Evolutionary conservation across 1,140 invertebrate genomes (phyloP), one percentile per base, ranked within the genome.

Genomic region (Zaprionus lachaisei): DNA sequence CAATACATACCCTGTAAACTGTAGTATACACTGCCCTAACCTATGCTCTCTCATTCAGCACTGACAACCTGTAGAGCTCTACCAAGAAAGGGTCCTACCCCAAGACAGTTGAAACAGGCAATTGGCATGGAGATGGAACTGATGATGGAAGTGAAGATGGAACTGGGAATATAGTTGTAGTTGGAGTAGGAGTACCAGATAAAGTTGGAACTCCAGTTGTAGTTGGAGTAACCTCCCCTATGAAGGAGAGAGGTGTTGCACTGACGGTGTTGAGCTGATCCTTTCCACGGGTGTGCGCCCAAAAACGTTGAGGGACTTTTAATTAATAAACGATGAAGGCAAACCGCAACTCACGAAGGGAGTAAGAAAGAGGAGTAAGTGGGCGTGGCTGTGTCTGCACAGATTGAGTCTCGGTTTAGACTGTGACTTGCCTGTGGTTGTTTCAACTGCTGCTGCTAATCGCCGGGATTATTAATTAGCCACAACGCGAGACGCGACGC

Each of bases 381-480:
- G 47, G 11, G 15, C 11, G 26, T 20, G 37, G 34, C 6, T n/a
- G 24, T 62, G 58, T 17, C n/a, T 47, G 38, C 20, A 49, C 20
- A 49, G 17, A 22, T 38, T 69, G 58, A 14, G 51, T 6, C 55
- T 24, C 31, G 47, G 62, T 55, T 15, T 56, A 14, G 24, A 22
- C 26, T 51, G 37, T 51, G 15, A 57, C 68, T 77, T 71, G 68
- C 49, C 47, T 63, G 38, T 22, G 63, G 31, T 55, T 55, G 68
- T 44, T 54, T 37, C 26, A 63, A 61, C 51, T 49, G 62, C 2
- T 17, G 7, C 20, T 55, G 66, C 34, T 91, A 84, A 91, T 91
- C 83, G 83, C 64, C 58, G 81, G 81, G 83, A 91, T 91, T 91
- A 91, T 91, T 91, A 91, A 91, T 91, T 91, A 91, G 81, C 20